These are phyloP conservation scores for Saccostrea cuccullata DNA, from an alignment of 1,140 invertebrate species.

Conservation along the genomic window DNA sequence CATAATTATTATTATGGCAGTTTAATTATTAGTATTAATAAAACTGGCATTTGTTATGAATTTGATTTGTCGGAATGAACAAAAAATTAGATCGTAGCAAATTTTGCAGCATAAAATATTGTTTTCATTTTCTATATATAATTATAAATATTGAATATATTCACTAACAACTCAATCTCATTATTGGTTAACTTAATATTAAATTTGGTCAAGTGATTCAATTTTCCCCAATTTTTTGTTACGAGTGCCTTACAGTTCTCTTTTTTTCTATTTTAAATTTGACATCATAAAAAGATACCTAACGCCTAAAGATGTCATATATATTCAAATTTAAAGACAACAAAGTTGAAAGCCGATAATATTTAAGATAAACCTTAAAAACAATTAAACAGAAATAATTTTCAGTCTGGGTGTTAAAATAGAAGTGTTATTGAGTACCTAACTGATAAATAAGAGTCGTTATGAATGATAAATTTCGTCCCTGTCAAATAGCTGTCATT, in stretches of 20 bases:
- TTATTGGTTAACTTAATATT: not conserved
- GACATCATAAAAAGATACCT: too few relatives aligned
- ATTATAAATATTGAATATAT: not conserved
- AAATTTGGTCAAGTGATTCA: not conserved
- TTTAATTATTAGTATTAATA: not conserved
- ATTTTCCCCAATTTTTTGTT: too few relatives aligned
- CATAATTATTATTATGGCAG: not conserved
- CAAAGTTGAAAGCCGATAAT: too few relatives aligned
- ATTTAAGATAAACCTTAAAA: too few relatives aligned
- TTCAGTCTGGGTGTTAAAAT: not conserved
- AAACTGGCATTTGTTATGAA: not conserved
- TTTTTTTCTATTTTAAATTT: too few relatives aligned
- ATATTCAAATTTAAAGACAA: too few relatives aligned
- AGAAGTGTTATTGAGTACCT: constrained; percentile 1
- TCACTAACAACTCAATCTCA: not conserved
- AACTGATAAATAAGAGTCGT: not conserved
- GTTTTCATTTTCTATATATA: not conserved
- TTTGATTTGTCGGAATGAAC: not conserved
- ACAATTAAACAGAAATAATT: too few relatives aligned
- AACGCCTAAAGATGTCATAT: too few relatives aligned
- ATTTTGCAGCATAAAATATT: not conserved
- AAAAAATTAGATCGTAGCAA: not conserved
- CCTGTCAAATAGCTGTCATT: not conserved
- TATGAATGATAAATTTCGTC: not conserved
- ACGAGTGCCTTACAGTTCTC: too few relatives aligned